Evolutionary conservation across 2,888 invertebrate species (phyloP), one percentile per base, ranked within the genome.

Genomic region (Athripsodes cinereus): DNA sequence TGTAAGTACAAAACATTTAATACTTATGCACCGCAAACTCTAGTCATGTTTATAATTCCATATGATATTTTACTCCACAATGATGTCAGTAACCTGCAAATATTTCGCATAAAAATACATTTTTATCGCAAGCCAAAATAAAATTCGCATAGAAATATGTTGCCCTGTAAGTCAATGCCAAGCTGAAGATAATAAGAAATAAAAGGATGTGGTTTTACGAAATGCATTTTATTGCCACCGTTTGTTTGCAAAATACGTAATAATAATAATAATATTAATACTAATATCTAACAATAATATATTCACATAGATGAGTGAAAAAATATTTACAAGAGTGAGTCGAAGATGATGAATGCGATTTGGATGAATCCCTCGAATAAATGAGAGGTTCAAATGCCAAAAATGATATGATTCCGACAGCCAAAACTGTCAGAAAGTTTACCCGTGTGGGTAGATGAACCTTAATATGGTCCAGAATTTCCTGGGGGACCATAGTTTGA

Each of bases 181-280:
- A 53, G 62, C 56, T 54, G 60, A 21, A 61, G 53, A 52, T 53
- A 62, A 53, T 56, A 44, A 58, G 53, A 57, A 56, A 44, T 49
- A 55, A 55, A 55, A 55, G 48, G 55, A 31, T 2, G 35, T 47
- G 11, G 40, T 61, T 63, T 63, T 63, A 64, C 66, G 69, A 70
- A 69, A 70, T 70, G 69, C 68, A 70, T 71, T 69, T 70, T 71
- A 70, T 70, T 71, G 71, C 70, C 71, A 71, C 71, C 71, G 71
- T 69, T 68, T 68, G 67, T 67, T 69, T 67, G 68, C 67, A 67
- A 66, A 66, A 64, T 60, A 65, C 64, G 62, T 63, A 64, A 62
- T 64, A 64, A 64, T 63, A 64, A 64, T 59, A 66, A 65, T 65
- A 63, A 64, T 64, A 66, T 62, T 64, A 65, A 65, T 63, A 61